Conservation (phyloP, 2,888 invertebrate species). For the Hecatera dysodea region DNA sequence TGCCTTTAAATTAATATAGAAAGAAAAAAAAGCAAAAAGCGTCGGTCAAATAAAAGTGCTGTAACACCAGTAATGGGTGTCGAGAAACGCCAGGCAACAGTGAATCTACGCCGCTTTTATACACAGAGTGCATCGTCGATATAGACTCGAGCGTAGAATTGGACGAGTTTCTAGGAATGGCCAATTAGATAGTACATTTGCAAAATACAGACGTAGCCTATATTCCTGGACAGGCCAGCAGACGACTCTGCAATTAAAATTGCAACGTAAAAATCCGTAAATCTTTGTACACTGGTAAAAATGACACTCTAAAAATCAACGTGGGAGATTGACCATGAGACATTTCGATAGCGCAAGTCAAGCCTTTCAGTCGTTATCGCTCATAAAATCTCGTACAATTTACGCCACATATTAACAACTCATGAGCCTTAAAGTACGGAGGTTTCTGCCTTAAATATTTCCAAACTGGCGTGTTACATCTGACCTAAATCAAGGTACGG, state of each 20-base stretch:
- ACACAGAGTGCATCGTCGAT: background rate
- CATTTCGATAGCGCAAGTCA: background rate
- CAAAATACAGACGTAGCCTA: background rate
- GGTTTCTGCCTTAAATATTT: constrained; percentile 36
- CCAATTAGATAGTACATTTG: background rate
- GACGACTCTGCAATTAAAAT: background rate
- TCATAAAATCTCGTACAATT: background rate
- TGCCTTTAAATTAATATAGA: background rate
- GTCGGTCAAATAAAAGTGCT: background rate
- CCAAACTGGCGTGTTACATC: constrained; percentile 33
- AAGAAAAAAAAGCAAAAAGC: background rate
- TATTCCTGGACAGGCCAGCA: background rate
- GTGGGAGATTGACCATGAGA: background rate
- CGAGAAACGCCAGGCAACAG: background rate
- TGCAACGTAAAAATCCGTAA: background rate
- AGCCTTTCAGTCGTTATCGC: background rate
- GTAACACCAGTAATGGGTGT: background rate
- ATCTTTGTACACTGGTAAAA: background rate
- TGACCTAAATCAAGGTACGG: constrained; percentile 59
- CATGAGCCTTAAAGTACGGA: constrained; percentile 6
- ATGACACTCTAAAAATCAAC: background rate
- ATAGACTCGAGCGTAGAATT: constrained; percentile 12
- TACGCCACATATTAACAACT: constrained; percentile 2
- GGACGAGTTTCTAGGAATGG: background rate
- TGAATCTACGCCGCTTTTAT: constrained; percentile 1